A percentile compares a stretch with the other conserved stretches of the same genome.
Evolutionary conservation across 2,888 invertebrate genomes (phyloP).

Genomic region (Caenorhabditis zanzibari): DNA sequence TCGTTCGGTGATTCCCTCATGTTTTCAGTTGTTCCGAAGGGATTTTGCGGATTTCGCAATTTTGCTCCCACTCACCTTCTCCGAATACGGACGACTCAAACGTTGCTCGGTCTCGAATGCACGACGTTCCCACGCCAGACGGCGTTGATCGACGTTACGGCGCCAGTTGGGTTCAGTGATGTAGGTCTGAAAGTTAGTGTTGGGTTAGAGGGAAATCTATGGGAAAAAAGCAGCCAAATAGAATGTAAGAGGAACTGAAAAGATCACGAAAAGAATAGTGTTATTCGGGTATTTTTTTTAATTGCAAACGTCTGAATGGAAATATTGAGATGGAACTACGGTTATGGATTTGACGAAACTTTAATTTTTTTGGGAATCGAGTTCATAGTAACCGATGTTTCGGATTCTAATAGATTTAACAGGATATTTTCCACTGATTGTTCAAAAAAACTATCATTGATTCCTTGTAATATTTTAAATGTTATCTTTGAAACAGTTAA

Average conservation of each 20-base stretch:
- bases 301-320: too few relatives aligned
- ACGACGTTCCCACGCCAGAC: conserved; percentile 78
- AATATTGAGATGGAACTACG: too few relatives aligned
- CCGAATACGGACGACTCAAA: conserved; percentile 76
- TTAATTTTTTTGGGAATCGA: too few relatives aligned
- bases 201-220: not conserved
- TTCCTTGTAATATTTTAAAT: not conserved
- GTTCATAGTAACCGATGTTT: too few relatives aligned
- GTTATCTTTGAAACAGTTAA: conserved; percentile 18
- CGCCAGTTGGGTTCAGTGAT: conserved; percentile 81
- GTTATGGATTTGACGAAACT: too few relatives aligned
- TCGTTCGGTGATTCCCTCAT: conserved; percentile 10
- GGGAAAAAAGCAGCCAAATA: not conserved
- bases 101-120: conserved; percentile 78
- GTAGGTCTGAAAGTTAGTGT: conserved; percentile 74
- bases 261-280: too few relatives aligned
- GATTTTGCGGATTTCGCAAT: too few relatives aligned
- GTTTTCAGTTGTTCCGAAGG: not conserved
- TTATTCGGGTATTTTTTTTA: too few relatives aligned
- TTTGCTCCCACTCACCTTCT: conserved; percentile 78
- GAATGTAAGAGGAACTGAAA: conserved; percentile 26
- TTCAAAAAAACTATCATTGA: too few relatives aligned
- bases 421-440: too few relatives aligned
- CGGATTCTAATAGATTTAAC: too few relatives aligned
- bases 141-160: conserved; percentile 77